Evolutionary conservation across 23 tunicate genomes (phyloP), one percentile per base, ranked within the genome.

Genomic region (Halocynthia roretzi): DNA sequence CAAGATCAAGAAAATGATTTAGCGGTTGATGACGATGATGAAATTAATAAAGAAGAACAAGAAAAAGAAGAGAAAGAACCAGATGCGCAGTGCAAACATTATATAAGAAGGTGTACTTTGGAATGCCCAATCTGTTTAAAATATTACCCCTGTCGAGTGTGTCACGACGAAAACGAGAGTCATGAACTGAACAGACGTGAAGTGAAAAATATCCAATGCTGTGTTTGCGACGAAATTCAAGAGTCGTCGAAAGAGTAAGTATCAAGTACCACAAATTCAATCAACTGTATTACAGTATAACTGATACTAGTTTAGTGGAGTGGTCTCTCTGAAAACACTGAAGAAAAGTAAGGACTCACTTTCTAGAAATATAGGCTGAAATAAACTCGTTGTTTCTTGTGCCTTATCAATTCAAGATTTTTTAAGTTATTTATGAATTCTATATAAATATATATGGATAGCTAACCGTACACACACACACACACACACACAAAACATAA

Each of bases 101-200:
- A 90, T 58, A 52, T 20, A 48, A 68, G 96, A 69, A 52, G 78
- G 22, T 90, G 96, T 62, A 20, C 51, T 67, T 80, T 90, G 7
- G 86, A 85, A n/a, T 87, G 96, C 56, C 89, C 89, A 10, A 71
- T 76, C 23, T 90, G 96, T 71, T 53, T 50, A 44, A 84, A 90
- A 71, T 6, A 63, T 19, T 84, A 57, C 57, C 69, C 86, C 6
- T 90, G 96, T 56, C 75, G 96, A 14, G 21, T 90, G 0, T 90
- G 96, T 53, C 96, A 90, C 80, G 96, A 90, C 58, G 82, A 90
- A 15, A 77, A 78, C 5, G 48, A 62, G 5, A 7, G 69, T 10
- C 95, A 88, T 56, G 52, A 65, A 10, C 51, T 90, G 12, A 60
- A 90, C 58, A 64, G 95, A 50, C 87, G 83, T 61, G 84, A 64